Evolutionary conservation across 2,888 invertebrate species (phyloP).

Genomic region (Patella caerulea): DNA sequence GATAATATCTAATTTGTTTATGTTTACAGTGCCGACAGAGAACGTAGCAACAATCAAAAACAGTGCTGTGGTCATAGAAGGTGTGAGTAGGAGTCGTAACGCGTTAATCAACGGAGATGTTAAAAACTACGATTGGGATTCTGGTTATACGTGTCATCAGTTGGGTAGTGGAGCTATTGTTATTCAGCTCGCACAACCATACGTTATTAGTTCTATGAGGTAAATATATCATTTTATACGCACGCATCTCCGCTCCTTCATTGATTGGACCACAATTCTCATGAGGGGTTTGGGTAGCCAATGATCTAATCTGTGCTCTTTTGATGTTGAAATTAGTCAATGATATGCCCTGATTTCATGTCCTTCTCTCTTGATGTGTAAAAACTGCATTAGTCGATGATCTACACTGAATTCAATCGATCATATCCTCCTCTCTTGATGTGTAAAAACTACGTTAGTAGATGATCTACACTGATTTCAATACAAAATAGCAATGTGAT

Average conservation of each 20-base stretch:
- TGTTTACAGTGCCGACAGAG: constrained; percentile 79
- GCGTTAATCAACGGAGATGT: constrained; percentile 96
- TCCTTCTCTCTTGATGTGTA: too few relatives aligned
- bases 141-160: constrained; percentile 97
- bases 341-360: too few relatives aligned
- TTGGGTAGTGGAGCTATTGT: constrained; percentile 86
- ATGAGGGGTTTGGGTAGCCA: background rate
- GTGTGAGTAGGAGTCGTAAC: constrained; percentile 93
- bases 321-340: background rate
- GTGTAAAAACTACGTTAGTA: too few relatives aligned
- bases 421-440: too few relatives aligned
- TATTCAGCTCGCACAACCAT: constrained; percentile 96
- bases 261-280: background rate
- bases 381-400: too few relatives aligned
- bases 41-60: constrained; percentile 94
- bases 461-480: too few relatives aligned
- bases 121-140: constrained; percentile 97
- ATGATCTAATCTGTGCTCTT: constrained; percentile 4
- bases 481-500: too few relatives aligned
- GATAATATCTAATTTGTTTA: too few relatives aligned
- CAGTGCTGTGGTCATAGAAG: constrained; percentile 95
- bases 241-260: too few relatives aligned
- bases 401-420: too few relatives aligned
- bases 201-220: constrained; percentile 90
- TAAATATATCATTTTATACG: constrained; percentile 32